These are phyloP conservation scores for Drosophila azteca DNA, from an alignment of 1,140 invertebrate genomes.

Conservation along the genomic window DNA sequence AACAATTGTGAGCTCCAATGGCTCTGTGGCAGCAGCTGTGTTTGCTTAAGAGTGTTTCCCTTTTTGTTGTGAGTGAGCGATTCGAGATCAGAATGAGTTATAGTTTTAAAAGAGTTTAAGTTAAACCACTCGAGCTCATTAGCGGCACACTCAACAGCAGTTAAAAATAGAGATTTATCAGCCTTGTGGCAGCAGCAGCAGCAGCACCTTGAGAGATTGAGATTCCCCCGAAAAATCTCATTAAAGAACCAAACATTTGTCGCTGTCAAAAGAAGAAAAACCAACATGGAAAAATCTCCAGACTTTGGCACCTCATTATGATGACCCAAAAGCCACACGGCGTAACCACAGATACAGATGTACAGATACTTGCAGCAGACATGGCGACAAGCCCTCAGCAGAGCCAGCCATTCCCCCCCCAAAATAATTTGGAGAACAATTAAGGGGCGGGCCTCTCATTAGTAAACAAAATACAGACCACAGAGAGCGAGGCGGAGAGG, in stretches of 20 bases:
- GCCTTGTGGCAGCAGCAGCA: not conserved
- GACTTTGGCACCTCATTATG: constrained; percentile 73
- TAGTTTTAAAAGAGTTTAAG: not conserved
- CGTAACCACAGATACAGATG: constrained; percentile 51
- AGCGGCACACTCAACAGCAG: constrained; percentile 16
- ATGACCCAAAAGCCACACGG: constrained; percentile 68
- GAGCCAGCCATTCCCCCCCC: constrained; percentile 13
- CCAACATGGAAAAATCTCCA: constrained; percentile 32
- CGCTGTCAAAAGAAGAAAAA: constrained; percentile 16
- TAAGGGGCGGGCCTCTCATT: constrained; percentile 65
- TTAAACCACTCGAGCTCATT: constrained; percentile 36
- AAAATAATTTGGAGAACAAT: constrained; percentile 76
- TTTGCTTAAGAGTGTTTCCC: constrained; percentile 30
- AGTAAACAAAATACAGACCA: constrained; percentile 65
- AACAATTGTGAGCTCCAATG: constrained; percentile 58
- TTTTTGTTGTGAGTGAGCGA: constrained; percentile 1
- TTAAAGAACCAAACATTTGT: constrained; percentile 66
- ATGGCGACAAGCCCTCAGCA: constrained; percentile 61
- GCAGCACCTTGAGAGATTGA: constrained; percentile 39
- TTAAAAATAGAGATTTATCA: constrained; percentile 17
- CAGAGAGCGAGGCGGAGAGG: constrained; percentile 24
- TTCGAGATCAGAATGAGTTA: constrained; percentile 31
- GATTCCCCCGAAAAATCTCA: constrained; percentile 62
- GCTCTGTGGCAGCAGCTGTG: constrained; percentile 47
- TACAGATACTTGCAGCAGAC: not conserved